Evolutionary conservation across 2,888 invertebrate species (phyloP), one percentile per base, ranked within the genome.

Genomic region (Coremacera marginata): DNA sequence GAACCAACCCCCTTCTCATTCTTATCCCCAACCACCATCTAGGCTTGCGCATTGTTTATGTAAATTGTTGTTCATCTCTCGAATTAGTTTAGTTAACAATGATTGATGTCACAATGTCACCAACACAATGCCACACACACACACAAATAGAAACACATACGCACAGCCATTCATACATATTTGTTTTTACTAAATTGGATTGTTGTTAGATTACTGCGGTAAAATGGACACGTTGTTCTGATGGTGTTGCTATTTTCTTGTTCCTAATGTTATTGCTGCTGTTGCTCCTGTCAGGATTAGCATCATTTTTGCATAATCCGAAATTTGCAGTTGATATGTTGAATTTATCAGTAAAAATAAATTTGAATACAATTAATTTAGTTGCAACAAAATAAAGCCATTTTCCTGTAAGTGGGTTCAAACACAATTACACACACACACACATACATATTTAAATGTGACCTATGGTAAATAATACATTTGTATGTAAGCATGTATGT

Each of bases 81-180:
- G 67, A 75, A 77, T 77, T 77, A 70, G 77, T 77, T 77, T 77
- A 77, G 77, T 75, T 75, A 77, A 75, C 77, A 77, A 77, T 77
- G 77, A 75, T 70, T 75, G 75, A 74, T 77, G 75, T 77, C 77
- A 74, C 77, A 70, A 74, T 74, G 74, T 75, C 74, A 75, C 34
- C 57, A 31, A 70, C 67, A 52, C 52, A 31, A 44, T 51, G 51
- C 31, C 63, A 63, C 62, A 52, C 55, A 37, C 51, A 44, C 57
- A 14, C 27, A 37, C 60, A 72, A 31, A 76, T 65, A 51, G 3
- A 19, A 51, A 62, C 51, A 34, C 68, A 67, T 60, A 31, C 74
- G 25, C 49, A 60, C 37, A 34, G 9, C n/a, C 72, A 52, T 44
- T 62, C 49, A 52, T 27, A 22, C 70, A 70, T 63, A 63, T 75